Base-by-base conservation (phyloP, 2,113 vertebrate species). In the Pseudopodoces humilis region DNA sequence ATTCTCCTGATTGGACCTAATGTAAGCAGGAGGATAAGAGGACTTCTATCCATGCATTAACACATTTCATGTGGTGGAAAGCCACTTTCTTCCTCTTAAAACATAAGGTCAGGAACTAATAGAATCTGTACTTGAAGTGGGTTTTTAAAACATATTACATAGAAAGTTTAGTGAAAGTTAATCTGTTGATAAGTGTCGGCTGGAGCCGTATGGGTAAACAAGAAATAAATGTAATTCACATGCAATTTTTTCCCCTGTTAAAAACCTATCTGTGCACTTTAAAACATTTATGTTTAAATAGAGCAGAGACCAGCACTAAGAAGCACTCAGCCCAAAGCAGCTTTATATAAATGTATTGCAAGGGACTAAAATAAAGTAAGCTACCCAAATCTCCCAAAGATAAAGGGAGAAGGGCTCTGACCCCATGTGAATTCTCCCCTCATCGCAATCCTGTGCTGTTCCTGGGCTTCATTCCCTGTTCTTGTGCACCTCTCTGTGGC, bases 21-120 rank as follows among this genome's bases (percentile, higher is more conserved):
- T 92, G 68, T 95, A 93, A 96, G 88, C 94, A 89, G 94, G 92
- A 97, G 96, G 98, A 98, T 98, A 98, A 98, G 96, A 98, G 96
- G 95, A 93, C 94, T 97, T 98, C 97, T 97, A 98, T 97, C 97
- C 97, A 94, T 92, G 97, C 97, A 98, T 98, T 98, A 98, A 98
- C 97, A 98, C 97, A 96, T 98, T 98, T 98, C 97, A 97, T 97
- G 97, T 95, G 81, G 93, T 68, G 92, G 95, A 97, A 98, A 98
- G 96, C 96, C 96, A 98, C 94, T 97, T 97, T 97, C 94, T 97
- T 93, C 76, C 76, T 82, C 92, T 96, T 98, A 97, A 98, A 98
- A 96, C 97, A 97, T 83, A 98, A 98, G 98, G 97, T 97, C 95
- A 78, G 53, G 83, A 97, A 97, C 97, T 97, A 97, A 97, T 85